Percentiles rank a stretch among this genome's conserved stretches.
phyloP scores from a whole-genome alignment of 2,113 vertebrate genomes.

The Gila orcuttii region DNA sequence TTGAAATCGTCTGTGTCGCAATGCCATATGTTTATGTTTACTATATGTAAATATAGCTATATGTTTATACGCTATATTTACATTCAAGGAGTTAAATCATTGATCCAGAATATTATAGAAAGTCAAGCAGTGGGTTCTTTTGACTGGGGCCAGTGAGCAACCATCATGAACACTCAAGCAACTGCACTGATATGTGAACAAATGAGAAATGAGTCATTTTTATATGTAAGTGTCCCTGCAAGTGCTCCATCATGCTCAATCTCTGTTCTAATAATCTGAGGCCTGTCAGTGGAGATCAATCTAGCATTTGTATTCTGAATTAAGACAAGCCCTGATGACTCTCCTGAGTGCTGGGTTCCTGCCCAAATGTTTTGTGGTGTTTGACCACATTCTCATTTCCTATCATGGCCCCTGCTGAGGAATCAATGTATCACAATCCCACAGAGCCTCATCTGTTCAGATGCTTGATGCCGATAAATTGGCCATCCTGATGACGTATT shows the following conservation, averaged over 20 bases:
- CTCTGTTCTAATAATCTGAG: neutral
- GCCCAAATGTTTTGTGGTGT: slow-evolving; percentile 32
- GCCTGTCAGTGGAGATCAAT: neutral
- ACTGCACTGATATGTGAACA: neutral
- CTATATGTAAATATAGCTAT: too few relatives aligned
- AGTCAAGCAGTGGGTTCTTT: too few relatives aligned
- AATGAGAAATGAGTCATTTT: neutral
- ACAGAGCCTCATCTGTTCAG: slow-evolving; percentile 27
- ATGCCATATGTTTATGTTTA: too few relatives aligned
- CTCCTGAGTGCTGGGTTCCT: slow-evolving; percentile 9
- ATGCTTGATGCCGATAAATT: slow-evolving; percentile 23
- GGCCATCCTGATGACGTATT: slow-evolving; percentile 10
- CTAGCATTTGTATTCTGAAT: slow-evolving; percentile 20
- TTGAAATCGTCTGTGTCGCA: too few relatives aligned
- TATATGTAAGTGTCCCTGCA: neutral
- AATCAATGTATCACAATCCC: slow-evolving; percentile 48
- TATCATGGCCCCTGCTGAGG: slow-evolving; percentile 45
- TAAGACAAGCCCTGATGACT: slow-evolving; percentile 15
- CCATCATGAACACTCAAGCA: neutral
- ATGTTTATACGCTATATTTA: too few relatives aligned
- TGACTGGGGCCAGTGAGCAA: neutral
- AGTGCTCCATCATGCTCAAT: neutral
- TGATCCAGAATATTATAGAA: too few relatives aligned
- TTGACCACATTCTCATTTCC: slow-evolving; percentile 50
- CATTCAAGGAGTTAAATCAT: too few relatives aligned